phyloP scores from a whole-genome alignment of 53 echinoderm and acorn worm species.

The Temnopleurus reevesii region DNA sequence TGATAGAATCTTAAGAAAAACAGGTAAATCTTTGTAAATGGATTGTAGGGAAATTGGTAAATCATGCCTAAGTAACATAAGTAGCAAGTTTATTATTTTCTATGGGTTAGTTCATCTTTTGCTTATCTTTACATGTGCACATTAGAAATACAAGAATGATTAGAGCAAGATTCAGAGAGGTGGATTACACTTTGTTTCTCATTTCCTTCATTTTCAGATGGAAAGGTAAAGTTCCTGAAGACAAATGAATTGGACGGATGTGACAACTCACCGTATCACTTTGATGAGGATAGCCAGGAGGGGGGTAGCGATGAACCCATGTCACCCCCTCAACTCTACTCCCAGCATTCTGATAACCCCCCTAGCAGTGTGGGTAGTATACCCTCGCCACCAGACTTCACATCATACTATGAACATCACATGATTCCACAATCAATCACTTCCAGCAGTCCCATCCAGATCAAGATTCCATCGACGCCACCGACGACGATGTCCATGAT shows the following conservation, averaged over 20 bases:
- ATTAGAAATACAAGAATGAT: no score
- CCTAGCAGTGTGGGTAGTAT: slow-evolving; percentile 62
- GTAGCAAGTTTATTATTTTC: no score
- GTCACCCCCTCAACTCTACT: slow-evolving; percentile 89
- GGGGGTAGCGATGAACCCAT: slow-evolving; percentile 73
- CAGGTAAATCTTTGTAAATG: no score
- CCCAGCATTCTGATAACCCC: slow-evolving; percentile 47
- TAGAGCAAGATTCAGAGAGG: no score
- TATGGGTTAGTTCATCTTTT: no score
- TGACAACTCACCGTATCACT: slow-evolving; percentile 60
- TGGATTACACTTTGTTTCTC: no score
- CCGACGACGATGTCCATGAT: slow-evolving; percentile 54
- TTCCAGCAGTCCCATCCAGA: slow-evolving; percentile 37
- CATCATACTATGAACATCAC: slow-evolving; percentile 54
- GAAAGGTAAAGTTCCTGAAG: slow-evolving; percentile 87
- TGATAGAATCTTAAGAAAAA: no score
- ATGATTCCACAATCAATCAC: slow-evolving; percentile 15
- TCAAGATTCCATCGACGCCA: slow-evolving; percentile 27
- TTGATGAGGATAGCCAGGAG: slow-evolving; percentile 82
- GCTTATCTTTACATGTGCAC: no score
- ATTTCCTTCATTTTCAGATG: slow-evolving; percentile 74
- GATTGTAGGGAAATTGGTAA: no score
- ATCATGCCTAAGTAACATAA: no score
- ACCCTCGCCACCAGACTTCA: slow-evolving; percentile 81
- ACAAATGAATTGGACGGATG: slow-evolving; percentile 72